These are phyloP conservation scores for Grantiella picta DNA, from an alignment of 2,113 vertebrate genomes.

Conservation along the genomic window DNA sequence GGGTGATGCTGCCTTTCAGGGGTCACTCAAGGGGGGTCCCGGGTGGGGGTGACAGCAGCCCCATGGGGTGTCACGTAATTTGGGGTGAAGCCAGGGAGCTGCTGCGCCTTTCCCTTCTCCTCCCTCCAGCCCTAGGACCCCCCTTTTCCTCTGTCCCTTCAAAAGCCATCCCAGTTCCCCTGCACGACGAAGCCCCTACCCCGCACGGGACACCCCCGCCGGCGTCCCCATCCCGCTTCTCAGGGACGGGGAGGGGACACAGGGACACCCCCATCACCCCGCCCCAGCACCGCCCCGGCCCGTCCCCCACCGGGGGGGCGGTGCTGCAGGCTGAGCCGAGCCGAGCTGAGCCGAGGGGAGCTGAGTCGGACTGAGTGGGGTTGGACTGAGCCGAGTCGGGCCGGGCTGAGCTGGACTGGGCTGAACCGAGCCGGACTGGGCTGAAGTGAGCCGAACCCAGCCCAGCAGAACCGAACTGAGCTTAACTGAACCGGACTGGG, in stretches of 20 bases:
- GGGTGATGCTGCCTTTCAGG: background rate
- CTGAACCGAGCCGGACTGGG: background rate
- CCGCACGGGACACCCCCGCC: background rate
- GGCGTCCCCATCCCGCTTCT: background rate
- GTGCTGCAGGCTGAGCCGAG: background rate
- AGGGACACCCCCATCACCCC: background rate
- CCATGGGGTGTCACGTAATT: background rate
- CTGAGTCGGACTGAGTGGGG: too few relatives aligned
- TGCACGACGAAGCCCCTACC: too few relatives aligned
- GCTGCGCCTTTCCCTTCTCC: background rate
- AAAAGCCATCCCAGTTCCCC: background rate
- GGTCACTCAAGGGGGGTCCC: background rate
- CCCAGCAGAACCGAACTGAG: background rate
- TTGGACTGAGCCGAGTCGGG: rapidly evolving
- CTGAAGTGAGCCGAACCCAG: background rate
- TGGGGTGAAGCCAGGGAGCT: background rate
- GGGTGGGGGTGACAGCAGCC: background rate
- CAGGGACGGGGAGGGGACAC: background rate
- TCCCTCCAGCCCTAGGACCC: background rate
- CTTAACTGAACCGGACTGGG: slow-evolving; percentile 14
- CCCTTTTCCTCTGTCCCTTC: background rate
- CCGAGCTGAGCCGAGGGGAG: background rate
- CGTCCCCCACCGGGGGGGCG: slow-evolving; percentile 57
- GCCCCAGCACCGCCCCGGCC: background rate
- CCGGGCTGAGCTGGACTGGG: background rate